Base-by-base conservation (phyloP, 2,888 invertebrate species). In the Digitonthophagus gazella region DNA sequence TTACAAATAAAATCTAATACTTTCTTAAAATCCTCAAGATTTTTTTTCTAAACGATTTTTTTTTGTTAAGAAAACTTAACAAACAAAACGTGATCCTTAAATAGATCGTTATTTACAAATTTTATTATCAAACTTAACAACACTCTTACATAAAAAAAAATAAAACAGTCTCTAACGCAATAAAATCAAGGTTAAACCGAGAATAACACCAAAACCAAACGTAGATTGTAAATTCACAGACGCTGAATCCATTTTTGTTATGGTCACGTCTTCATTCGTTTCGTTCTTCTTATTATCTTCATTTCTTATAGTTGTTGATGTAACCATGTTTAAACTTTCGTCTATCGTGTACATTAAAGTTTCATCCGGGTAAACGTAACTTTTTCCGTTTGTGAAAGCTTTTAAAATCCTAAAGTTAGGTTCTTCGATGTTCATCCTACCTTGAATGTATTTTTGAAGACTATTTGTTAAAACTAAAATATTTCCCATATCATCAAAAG, bases 401-500 rank as follows among this genome's bases (percentile, higher is more conserved):
- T 87, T 85, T 72, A 91, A 81, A 71, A 92, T 86, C 70, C 92
- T 86, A 79, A 90, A 92, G 80, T 92, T 92, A 14, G 87, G 84
- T 75, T 87, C 86, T 67, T 82, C 84, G 15, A 85, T 74, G 72
- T 89, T 85, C 61, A 91, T 84, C 69, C 86, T 86, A 69, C 86
- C 86, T 73, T 86, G 87, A 54, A 91, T 85, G 76, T 89, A 90
- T 78, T 88, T 89, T 74, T 89, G 89, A 71, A 92, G 80, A 65
- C 88, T 84, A 80, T 92, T 92, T n/a, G 90, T 84, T 6, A 91
- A 84, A 6, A 89, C 88, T 78, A 88, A 90, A 4, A 91, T 81
- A 77, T 89, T 88, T 20, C 91, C 91, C 66, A 83, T 81, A 70
- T 86, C 85, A 77, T 91, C 90, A 76, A 91, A 89, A 1, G 88